phyloP scores from a whole-genome alignment of 2,113 vertebrate species.

The Dinomys branickii region DNA sequence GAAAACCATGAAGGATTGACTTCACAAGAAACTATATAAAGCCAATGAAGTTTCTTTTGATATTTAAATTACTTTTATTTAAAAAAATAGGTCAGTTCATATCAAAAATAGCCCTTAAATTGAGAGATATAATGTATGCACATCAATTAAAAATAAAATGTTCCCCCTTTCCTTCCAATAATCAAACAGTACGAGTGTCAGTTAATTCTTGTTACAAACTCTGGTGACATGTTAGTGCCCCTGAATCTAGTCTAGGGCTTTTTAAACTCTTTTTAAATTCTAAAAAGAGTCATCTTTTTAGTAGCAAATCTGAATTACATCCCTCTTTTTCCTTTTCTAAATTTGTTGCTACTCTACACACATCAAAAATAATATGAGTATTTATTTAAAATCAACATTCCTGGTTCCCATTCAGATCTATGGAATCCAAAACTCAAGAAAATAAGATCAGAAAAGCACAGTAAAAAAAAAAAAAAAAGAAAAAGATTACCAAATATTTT shows the following conservation, averaged over 20 bases:
- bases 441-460: neutral
- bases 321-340: neutral
- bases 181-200: neutral
- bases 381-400: neutral
- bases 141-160: neutral
- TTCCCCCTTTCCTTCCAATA: neutral
- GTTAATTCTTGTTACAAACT: neutral
- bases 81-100: neutral
- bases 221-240: no score
- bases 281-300: neutral
- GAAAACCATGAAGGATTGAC: neutral
- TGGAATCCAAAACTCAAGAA: neutral
- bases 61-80: conserved; percentile 21
- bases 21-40: neutral
- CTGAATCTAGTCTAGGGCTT: neutral
- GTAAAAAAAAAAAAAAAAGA: neutral
- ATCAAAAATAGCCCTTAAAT: neutral
- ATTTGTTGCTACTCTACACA: neutral
- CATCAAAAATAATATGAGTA: neutral
- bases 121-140: neutral
- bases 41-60: neutral
- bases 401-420: neutral
- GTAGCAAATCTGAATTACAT: neutral
- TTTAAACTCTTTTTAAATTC: no score
- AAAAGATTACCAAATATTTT: neutral